Evolutionary conservation across 2,113 vertebrate genomes (phyloP).

Genomic region (Synodontis membranacea): DNA sequence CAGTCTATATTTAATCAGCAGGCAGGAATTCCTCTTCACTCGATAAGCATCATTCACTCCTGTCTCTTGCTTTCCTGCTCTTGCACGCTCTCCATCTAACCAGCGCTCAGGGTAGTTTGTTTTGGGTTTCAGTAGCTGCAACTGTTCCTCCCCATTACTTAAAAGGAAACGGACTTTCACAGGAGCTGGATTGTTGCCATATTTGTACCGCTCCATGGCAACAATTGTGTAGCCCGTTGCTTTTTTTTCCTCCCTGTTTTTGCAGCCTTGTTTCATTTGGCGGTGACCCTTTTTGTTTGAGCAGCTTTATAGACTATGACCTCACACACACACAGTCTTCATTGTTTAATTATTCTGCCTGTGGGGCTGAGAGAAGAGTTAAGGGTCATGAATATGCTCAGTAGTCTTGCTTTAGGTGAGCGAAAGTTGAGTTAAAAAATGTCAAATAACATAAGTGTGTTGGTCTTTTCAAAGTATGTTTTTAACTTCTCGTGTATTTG

Average conservation of each 20-base stretch:
- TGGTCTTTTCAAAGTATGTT: not conserved
- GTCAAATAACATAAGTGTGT: not conserved
- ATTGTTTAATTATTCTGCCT: slow-evolving; percentile 53
- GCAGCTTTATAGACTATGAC: slow-evolving; percentile 49
- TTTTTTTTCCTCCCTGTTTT: slow-evolving; percentile 17
- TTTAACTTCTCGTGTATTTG: not conserved
- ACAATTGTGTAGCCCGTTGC: slow-evolving; percentile 49
- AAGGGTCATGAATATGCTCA: slow-evolving; percentile 31
- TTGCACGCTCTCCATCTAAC: slow-evolving; percentile 2
- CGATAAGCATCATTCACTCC: slow-evolving; percentile 38
- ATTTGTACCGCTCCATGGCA: slow-evolving; percentile 56
- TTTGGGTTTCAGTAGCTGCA: slow-evolving; percentile 27
- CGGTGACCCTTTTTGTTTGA: slow-evolving; percentile 57
- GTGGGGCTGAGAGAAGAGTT: slow-evolving; percentile 4
- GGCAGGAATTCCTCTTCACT: slow-evolving; percentile 47
- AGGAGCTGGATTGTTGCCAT: slow-evolving; percentile 48
- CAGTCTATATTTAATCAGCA: slow-evolving; percentile 35
- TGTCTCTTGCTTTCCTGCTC: slow-evolving; percentile 14
- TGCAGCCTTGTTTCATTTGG: slow-evolving; percentile 50
- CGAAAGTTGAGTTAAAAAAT: not conserved
- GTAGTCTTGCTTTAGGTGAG: slow-evolving; percentile 17
- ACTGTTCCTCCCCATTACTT: slow-evolving; percentile 42
- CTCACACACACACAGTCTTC: slow-evolving; percentile 51
- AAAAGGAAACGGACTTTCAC: slow-evolving; percentile 49
- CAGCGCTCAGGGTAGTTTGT: slow-evolving; percentile 17